Conservation (phyloP, 2,113 vertebrate genomes). For the Geococcyx californianus region DNA sequence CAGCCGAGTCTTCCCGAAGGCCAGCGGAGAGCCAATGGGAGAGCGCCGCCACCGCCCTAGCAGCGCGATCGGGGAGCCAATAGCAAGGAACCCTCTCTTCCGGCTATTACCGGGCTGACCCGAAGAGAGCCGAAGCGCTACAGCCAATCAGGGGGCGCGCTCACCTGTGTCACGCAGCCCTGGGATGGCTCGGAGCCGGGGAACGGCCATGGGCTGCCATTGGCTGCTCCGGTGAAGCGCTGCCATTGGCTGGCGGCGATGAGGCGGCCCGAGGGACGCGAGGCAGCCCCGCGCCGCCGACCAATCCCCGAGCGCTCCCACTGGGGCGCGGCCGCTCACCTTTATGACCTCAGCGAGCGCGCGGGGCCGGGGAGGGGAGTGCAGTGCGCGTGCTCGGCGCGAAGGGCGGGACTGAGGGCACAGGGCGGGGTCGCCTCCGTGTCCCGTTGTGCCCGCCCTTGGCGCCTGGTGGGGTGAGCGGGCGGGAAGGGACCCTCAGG, state of each 20-base stretch:
- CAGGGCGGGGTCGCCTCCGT: too few relatives aligned
- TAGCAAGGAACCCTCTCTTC: neutral
- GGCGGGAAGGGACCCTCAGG: neutral
- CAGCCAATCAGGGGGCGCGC: neutral
- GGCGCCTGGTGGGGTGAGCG: too few relatives aligned
- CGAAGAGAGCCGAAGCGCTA: neutral
- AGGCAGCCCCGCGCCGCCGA: neutral
- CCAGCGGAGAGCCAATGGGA: neutral
- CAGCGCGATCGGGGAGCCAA: slow-evolving; percentile 33
- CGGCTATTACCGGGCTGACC: neutral
- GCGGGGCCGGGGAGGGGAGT: neutral
- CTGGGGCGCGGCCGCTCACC: neutral
- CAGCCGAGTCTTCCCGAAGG: neutral
- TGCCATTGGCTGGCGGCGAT: neutral
- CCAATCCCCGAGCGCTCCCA: neutral
- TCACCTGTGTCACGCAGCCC: neutral
- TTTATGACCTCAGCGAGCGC: neutral
- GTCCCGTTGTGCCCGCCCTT: neutral
- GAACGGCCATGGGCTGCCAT: neutral
- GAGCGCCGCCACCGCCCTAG: slow-evolving; percentile 39
- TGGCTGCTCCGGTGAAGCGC: neutral
- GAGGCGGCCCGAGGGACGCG: neutral
- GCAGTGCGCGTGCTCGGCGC: neutral
- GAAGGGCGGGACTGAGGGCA: too few relatives aligned
- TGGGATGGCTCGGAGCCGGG: neutral